Evolutionary conservation across 2,113 vertebrate species (phyloP).

Genomic region (Myotis brandtii): DNA sequence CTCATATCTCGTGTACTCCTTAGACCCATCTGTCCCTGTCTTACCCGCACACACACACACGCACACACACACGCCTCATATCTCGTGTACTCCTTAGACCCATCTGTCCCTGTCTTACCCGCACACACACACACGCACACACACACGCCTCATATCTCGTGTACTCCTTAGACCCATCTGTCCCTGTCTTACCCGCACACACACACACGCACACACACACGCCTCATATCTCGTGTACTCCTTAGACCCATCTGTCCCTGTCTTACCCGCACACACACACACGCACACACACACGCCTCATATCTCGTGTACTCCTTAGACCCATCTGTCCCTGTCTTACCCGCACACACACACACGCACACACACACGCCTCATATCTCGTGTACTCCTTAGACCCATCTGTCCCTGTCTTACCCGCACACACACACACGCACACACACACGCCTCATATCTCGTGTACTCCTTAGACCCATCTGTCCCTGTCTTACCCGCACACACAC

Average conservation of each 20-base stretch:
- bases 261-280: background rate
- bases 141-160: accelerated
- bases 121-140: background rate
- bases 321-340: too few relatives aligned
- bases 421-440: background rate
- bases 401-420: too few relatives aligned
- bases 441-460: accelerated
- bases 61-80: accelerated
- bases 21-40: too few relatives aligned
- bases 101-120: too few relatives aligned
- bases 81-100: accelerated
- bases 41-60: background rate
- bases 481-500: too few relatives aligned
- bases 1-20: accelerated
- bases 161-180: too few relatives aligned
- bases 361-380: accelerated
- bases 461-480: too few relatives aligned
- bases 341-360: background rate
- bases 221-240: accelerated
- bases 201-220: accelerated
- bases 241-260: too few relatives aligned
- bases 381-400: accelerated
- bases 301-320: accelerated
- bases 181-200: too few relatives aligned
- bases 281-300: accelerated